These are phyloP conservation scores for Fistularia tabacaria DNA, from an alignment of 2,797 vertebrate species.

Conservation along the genomic window DNA sequence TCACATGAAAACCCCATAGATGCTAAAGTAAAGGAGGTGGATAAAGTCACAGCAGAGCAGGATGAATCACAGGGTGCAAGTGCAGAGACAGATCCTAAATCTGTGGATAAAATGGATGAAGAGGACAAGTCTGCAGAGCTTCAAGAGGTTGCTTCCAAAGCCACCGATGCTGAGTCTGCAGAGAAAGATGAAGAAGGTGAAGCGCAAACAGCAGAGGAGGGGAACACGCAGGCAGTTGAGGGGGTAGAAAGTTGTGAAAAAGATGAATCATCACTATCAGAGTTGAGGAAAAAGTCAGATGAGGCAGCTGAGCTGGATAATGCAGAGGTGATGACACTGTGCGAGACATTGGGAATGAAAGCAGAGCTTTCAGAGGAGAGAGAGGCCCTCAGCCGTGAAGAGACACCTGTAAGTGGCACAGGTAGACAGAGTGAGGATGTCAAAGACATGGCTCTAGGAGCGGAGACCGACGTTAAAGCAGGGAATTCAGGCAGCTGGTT, in stretches of 20 bases:
- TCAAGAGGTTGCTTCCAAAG: constrained; percentile 22
- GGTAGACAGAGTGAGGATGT: background rate
- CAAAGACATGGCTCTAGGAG: too few relatives aligned
- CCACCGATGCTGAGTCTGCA: constrained; percentile 9
- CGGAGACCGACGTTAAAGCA: background rate
- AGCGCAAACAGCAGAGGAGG: constrained; percentile 11
- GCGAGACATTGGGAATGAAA: constrained; percentile 48
- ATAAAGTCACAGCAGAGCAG: constrained; percentile 20
- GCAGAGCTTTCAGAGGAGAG: constrained; percentile 48
- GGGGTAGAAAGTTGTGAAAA: constrained; percentile 32
- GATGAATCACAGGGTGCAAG: constrained; percentile 3
- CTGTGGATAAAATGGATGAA: constrained; percentile 23
- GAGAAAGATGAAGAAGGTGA: constrained; percentile 21
- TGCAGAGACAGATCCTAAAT: constrained; percentile 6
- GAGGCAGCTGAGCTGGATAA: constrained; percentile 38
- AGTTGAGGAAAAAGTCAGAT: constrained; percentile 9
- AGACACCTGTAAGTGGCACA: constrained; percentile 15
- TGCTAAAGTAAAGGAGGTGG: constrained; percentile 13
- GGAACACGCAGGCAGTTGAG: constrained; percentile 14
- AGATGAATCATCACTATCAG: constrained; percentile 42
- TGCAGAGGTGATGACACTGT: constrained; percentile 24
- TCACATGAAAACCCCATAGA: constrained; percentile 6
- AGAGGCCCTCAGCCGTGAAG: constrained; percentile 53
- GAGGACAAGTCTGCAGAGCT: constrained; percentile 27
- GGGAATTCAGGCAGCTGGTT: background rate